A percentile compares a stretch with the other conserved stretches of the same genome.
Conservation (phyloP, 2,888 invertebrate species). For the Orthosia gracilis region DNA sequence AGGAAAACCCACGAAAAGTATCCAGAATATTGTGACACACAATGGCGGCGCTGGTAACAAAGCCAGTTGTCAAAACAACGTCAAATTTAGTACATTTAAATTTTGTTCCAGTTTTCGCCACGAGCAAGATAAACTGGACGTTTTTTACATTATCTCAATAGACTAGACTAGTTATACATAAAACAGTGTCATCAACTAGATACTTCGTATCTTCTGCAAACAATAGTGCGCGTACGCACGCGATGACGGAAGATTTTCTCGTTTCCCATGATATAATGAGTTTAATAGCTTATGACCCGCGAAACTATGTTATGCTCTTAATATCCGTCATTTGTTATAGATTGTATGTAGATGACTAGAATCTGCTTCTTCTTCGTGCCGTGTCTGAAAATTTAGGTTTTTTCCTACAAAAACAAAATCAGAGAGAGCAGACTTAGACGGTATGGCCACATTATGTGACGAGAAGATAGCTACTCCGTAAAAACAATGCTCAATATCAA, state of each 20-base stretch:
- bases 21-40: background rate
- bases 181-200: conserved; percentile 49
- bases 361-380: no score
- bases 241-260: conserved; percentile 61
- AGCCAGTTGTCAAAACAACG: background rate
- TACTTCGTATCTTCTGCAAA: conserved; percentile 57
- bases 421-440: no score
- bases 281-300: conserved; percentile 51
- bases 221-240: conserved; percentile 52
- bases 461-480: no score
- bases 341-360: conserved; percentile 7
- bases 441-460: no score
- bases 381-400: no score
- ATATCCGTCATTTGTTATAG: conserved; percentile 28
- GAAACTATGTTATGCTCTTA: conserved; percentile 39
- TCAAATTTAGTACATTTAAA: background rate
- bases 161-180: conserved; percentile 40
- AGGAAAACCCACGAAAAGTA: conserved; percentile 13
- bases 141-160: conserved; percentile 34
- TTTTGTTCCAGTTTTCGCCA: background rate
- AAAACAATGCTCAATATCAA: no score
- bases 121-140: background rate
- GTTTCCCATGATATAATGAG: conserved; percentile 58
- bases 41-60: background rate
- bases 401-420: no score